These are phyloP conservation scores for Noctua comes DNA, from an alignment of 2,888 invertebrate species.

Conservation along the genomic window DNA sequence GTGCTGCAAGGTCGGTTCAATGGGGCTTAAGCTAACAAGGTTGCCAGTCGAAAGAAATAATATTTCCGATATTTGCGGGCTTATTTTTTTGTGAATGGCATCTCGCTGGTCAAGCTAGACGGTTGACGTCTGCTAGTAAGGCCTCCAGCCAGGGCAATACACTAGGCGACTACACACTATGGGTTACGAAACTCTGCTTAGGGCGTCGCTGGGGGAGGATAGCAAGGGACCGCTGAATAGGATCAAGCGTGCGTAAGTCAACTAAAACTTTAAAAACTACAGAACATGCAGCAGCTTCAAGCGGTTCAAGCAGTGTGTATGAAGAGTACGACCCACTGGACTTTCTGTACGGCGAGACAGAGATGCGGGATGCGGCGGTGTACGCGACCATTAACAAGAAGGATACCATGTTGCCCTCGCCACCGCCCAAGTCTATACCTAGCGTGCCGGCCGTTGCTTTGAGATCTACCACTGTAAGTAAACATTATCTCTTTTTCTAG, in stretches of 20 bases:
- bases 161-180: background rate
- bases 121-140: background rate
- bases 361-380: constrained; percentile 85
- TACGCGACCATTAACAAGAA: constrained; percentile 85
- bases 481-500: background rate
- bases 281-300: constrained; percentile 82
- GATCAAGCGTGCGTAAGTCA: background rate
- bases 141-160: background rate
- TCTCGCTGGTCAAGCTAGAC: background rate
- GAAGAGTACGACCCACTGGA: constrained; percentile 89
- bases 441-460: constrained; percentile 81
- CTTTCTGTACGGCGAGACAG: constrained; percentile 88
- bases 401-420: constrained; percentile 83
- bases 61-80: background rate
- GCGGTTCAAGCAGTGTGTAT: constrained; percentile 87
- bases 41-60: background rate
- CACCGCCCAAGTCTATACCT: constrained; percentile 86
- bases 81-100: background rate
- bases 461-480: constrained; percentile 84
- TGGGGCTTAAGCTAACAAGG: background rate
- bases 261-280: constrained; percentile 28
- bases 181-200: background rate
- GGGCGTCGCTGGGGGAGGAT: background rate
- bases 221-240: background rate
- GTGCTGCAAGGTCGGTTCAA: background rate